phyloP scores from a whole-genome alignment of 2,797 vertebrate genomes.

The Avahi laniger region DNA sequence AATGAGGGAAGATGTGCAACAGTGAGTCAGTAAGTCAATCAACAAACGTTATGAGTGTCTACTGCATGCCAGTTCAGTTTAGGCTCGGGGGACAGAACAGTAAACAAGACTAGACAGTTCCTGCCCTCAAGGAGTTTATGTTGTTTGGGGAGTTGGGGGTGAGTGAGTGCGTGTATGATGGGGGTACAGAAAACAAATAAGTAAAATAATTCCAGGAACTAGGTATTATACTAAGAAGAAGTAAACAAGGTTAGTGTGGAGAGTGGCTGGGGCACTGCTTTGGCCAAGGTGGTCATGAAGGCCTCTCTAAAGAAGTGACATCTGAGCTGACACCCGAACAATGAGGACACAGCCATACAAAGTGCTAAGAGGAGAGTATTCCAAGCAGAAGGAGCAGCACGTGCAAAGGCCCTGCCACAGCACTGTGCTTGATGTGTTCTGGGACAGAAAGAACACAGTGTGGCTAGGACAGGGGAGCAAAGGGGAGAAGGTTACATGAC shows the following conservation, averaged over 20 bases:
- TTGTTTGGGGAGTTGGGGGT: neutral
- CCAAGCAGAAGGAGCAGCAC: neutral
- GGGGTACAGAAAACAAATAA: neutral
- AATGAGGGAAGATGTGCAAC: neutral
- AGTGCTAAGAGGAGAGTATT: neutral
- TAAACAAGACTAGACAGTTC: neutral
- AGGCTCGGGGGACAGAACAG: neutral
- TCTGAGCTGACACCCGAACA: neutral
- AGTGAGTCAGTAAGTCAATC: neutral
- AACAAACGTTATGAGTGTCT: neutral
- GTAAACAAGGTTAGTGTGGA: neutral
- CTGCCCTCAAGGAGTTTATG: neutral
- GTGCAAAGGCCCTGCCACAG: slow-evolving; percentile 7
- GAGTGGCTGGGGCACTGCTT: neutral
- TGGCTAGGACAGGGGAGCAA: neutral
- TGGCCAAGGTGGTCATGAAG: neutral
- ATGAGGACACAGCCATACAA: neutral
- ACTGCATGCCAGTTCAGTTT: neutral
- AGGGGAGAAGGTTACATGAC: neutral
- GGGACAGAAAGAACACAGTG: neutral
- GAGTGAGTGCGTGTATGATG: neutral
- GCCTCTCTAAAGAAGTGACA: neutral
- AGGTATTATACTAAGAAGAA: neutral
- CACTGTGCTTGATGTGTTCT: neutral
- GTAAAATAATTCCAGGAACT: neutral